Base-by-base conservation (phyloP, 2,797 vertebrate genomes). In the Myotis pilosus region DNA sequence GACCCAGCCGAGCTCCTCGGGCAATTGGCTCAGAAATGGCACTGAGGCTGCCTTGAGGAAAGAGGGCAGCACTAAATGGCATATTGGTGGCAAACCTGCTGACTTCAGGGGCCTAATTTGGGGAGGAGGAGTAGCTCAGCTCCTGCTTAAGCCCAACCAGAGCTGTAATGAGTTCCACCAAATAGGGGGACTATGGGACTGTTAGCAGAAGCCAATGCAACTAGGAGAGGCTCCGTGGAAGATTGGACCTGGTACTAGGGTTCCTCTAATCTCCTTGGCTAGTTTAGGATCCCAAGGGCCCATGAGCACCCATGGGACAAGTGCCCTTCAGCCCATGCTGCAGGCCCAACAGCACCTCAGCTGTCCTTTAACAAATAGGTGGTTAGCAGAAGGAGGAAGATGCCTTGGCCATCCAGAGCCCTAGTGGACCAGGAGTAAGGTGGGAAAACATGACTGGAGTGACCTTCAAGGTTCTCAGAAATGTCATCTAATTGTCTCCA, bases 41-140 rank as follows among this genome's bases (percentile, higher is more conserved):
- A 13, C 72, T 36, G 64, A 88, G 90, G 28, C 62, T 93, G 78
- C 79, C 41, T 87, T 89, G 36, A 72, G 75, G 38, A 86, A 91
- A 47, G 8, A 62, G 49, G 47, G 33, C 10, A 41, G 62, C 36
- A 12, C 20, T 36, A 68, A 10, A 75, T 79, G 62, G 33, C 44
- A 79, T 28, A 36, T 60, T 91, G 69, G 33, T 44, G 74, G n/a
- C 53, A 81, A 78, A 60, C 23, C 68, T 92, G 33, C 81, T 93
- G 87, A 78, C 44, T 69, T 84, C 22, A 64, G 72, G 20, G 47
- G 33, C 33, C 79, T 5, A 0, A 57, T 41, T 8, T 80, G 64
- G 20, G 41, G 30, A 57, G 5, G 15, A 38, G 19, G 22, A 1
- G 36, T 55, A 86, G 19, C 76, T 84, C 47, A 44, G 9, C 36